Evolutionary conservation across 2,113 vertebrate genomes (phyloP).

Genomic region (Xiphophorus couchianus): DNA sequence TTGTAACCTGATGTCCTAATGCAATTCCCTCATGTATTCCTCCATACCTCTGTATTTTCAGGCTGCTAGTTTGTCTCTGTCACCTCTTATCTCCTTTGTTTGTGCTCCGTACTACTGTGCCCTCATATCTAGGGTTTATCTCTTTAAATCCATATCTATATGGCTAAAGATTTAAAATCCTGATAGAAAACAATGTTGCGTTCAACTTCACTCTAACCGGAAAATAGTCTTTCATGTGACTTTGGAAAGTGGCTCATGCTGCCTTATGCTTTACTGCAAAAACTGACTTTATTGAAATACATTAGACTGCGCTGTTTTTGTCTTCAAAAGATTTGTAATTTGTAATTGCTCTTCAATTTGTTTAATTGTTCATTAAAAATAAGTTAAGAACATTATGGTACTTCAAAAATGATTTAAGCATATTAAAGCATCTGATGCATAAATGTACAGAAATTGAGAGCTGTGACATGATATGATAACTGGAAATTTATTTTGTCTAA

Average conservation of each 20-base stretch:
- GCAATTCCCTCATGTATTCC: constrained; percentile 38
- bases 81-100: neutral
- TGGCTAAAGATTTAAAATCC: neutral
- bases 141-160: neutral
- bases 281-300: neutral
- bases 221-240: fast-evolving
- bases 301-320: neutral
- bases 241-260: fast-evolving
- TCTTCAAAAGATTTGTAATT: neutral
- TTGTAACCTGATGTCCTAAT: constrained; percentile 40
- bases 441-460: neutral
- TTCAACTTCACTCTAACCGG: neutral
- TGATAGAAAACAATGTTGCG: neutral
- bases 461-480: neutral
- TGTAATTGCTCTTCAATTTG: neutral
- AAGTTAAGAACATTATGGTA: neutral
- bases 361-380: neutral
- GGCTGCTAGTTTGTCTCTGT: constrained; percentile 6
- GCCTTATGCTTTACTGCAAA: neutral
- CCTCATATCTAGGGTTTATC: constrained; percentile 52
- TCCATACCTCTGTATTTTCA: neutral
- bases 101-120: constrained; percentile 43
- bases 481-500: neutral
- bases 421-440: neutral
- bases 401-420: neutral